Evolutionary conservation across 2,888 invertebrate genomes (phyloP), one percentile per base, ranked within the genome.

Genomic region (Oxytorus armatus): DNA sequence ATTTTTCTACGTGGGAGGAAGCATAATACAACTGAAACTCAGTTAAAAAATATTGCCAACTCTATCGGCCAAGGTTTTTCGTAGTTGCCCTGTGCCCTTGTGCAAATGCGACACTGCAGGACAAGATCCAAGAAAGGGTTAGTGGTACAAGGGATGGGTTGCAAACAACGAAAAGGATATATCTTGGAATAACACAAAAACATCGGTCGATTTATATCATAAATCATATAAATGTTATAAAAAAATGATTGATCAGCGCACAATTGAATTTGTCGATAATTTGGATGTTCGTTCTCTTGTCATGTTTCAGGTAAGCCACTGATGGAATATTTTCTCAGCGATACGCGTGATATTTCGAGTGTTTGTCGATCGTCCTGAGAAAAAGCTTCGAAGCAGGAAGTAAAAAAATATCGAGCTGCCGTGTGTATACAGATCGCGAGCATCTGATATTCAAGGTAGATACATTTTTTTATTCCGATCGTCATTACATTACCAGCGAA

Each of bases 231-330:
- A n/a, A n/a, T n/a, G n/a, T n/a, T n/a, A n/a, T n/a, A n/a, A n/a
- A n/a, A n/a, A n/a, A n/a, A n/a, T n/a, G n/a, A n/a, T n/a, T 0
- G 1, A 51, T 23, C 4, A n/a, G 1, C 39, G 7, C 10, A 25
- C 49, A 5, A 51, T 39, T n/a, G 7, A 44, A 57, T 49, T 36
- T 44, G n/a, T n/a, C 70, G 33, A 10, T 47, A 47, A 63, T 16
- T 39, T 23, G 7, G 29, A 25, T 61, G 23, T 16, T 49, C 78
- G 79, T 33, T 84, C 8, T 25, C 25, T 25, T 25, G 25, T 11
- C 23, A 16, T 68, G 86, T 87, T 88, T 5, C 82, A 87, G 88
- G 87, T 87, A 87, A 88, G 87, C 61, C 29, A 49, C 44, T 53
- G 53, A 63, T 55, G 77, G 51, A 66, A 57, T 61, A 47, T 49